A percentile compares a stretch with the other conserved stretches of the same genome.
phyloP scores from a whole-genome alignment of 2,888 invertebrate species.

The Torymus tubicola region DNA sequence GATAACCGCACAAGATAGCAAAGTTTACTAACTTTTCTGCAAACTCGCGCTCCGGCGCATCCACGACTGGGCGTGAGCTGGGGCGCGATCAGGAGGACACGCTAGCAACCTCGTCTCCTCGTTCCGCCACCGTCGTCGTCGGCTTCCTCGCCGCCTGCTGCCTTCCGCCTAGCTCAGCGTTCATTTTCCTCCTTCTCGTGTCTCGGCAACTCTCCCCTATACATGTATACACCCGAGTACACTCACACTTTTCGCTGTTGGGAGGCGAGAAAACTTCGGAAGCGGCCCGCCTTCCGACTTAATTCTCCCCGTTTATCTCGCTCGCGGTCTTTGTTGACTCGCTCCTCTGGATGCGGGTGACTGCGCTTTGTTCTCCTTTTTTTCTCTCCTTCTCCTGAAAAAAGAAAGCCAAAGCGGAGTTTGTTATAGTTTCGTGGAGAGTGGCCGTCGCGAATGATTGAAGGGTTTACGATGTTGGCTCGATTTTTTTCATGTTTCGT shows the following conservation, averaged over 20 bases:
- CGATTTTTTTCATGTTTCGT: neutral
- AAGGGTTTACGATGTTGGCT: too few species aligned
- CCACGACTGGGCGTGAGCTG: neutral
- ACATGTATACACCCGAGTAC: too few species aligned
- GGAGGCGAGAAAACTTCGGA: neutral
- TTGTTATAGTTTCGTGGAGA: too few species aligned
- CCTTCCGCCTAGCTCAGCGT: conserved; percentile 2
- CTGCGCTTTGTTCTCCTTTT: conserved; percentile 16
- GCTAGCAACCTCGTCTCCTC: neutral
- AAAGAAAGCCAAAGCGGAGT: too few species aligned
- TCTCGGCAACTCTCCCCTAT: too few species aligned
- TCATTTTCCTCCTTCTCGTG: neutral
- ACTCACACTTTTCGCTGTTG: neutral
- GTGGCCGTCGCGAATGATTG: too few species aligned
- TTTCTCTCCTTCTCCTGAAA: neutral
- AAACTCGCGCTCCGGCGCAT: neutral
- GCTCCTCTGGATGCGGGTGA: conserved; percentile 22
- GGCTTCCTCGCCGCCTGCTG: neutral
- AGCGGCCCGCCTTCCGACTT: conserved; percentile 8
- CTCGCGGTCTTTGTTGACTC: conserved; percentile 39
- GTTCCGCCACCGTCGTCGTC: neutral
- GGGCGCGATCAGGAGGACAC: neutral
- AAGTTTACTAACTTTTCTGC: neutral
- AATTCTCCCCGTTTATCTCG: conserved; percentile 44
- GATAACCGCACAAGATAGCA: too few species aligned